Conservation (phyloP, 2,888 invertebrate species). For the Lycia hirtaria region DNA sequence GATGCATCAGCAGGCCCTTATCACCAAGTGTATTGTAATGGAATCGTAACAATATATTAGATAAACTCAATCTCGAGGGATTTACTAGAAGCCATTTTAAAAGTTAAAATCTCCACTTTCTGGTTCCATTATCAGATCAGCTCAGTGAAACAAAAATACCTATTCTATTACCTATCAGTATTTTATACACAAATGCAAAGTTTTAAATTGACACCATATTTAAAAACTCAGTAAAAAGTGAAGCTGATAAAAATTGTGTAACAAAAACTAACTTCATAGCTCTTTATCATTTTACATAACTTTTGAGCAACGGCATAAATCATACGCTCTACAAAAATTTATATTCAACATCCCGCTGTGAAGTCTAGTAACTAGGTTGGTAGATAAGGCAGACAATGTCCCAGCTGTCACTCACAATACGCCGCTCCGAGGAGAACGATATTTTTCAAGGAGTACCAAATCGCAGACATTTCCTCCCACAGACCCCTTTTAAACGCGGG, state of each 20-base stretch:
- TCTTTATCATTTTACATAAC: not conserved
- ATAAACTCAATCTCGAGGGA: no score
- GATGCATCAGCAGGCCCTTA: no score
- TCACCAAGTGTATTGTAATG: no score
- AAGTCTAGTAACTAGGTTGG: conserved; percentile 45
- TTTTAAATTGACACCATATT: no score
- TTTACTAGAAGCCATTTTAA: no score
- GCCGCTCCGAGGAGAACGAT: conserved; percentile 56
- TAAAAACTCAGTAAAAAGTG: not conserved
- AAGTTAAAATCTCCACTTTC: no score
- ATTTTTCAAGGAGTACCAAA: conserved; percentile 65
- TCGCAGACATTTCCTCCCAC: conserved; percentile 60
- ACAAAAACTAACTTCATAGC: not conserved
- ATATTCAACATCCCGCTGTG: conserved; percentile 34
- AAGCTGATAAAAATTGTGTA: not conserved
- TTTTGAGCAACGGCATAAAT: conserved; percentile 1
- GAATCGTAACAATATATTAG: no score
- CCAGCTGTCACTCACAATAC: conserved; percentile 54
- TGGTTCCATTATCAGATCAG: no score
- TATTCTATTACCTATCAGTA: no score
- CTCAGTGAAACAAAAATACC: no score
- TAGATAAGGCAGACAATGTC: conserved; percentile 54
- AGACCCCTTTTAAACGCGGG: conserved; percentile 53
- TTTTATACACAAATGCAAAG: no score
- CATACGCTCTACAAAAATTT: conserved; percentile 30